Percentiles rank a stretch among this genome's conserved stretches.
Evolutionary conservation across 2,113 vertebrate genomes (phyloP).

Genomic region (Cebus imitator): DNA sequence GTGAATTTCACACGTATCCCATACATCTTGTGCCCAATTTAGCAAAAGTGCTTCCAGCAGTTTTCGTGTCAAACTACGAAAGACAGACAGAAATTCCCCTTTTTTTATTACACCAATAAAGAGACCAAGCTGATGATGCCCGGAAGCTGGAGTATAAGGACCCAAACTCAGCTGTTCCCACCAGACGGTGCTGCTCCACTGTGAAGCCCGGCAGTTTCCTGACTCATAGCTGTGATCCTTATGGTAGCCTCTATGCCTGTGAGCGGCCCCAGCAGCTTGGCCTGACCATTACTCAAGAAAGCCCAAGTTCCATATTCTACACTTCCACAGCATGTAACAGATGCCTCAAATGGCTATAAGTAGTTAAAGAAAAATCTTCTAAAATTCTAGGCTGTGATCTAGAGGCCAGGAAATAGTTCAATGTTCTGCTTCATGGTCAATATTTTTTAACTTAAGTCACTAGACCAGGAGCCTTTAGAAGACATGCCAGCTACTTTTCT

Average conservation of each 20-base stretch:
- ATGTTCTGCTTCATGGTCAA: not conserved
- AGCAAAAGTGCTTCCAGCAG: not conserved
- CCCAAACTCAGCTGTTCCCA: not conserved
- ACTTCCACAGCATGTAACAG: not conserved
- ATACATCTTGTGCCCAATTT: not conserved
- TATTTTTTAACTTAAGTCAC: not conserved
- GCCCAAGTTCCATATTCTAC: not conserved
- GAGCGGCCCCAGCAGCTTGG: too few relatives aligned
- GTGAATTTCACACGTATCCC: not conserved
- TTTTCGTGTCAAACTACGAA: not conserved
- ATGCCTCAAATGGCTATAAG: not conserved
- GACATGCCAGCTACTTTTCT: not conserved
- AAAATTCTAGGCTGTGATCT: not conserved
- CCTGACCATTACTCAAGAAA: not conserved
- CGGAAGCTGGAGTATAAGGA: not conserved
- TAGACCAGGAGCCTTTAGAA: not conserved
- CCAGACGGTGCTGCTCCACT: not conserved
- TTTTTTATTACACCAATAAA: not conserved
- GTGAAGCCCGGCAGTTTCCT: not conserved
- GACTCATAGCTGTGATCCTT: not conserved
- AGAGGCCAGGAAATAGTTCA: not conserved
- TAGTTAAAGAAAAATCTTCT: not conserved
- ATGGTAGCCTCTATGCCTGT: fast-evolving
- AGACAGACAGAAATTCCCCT: not conserved
- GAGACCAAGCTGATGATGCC: not conserved